Evolutionary conservation across 2,888 invertebrate species (phyloP), one percentile per base, ranked within the genome.

Genomic region (Myopa tessellatipennis): DNA sequence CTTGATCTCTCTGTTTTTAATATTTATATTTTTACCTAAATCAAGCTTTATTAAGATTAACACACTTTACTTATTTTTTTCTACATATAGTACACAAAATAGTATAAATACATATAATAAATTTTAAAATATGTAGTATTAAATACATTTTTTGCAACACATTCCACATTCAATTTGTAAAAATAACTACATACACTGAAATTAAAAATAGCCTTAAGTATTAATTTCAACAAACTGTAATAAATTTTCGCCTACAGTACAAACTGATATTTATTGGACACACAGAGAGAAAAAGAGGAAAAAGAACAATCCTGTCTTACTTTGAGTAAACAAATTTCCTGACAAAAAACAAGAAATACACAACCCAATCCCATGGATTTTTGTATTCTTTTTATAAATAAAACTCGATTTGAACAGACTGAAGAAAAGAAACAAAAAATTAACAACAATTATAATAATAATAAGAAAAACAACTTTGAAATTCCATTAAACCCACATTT

Each of bases 381-480:
- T 58, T 58, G 71, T 52, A 36, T 14, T 6, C n/a, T 16, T 50
- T 74, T 67, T 38, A 26, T 18, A 14, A 60, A 50, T 38, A 45
- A 61, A 63, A 73, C 45, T 34, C 8, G 61, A 63, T 63, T 73
- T 73, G 73, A 61, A 38, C 52, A 71, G 61, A 61, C 45, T 52
- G 14, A 50, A 52, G 34, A 34, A 65, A n/a, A 61, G 26, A 4
- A 10, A 36, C 26, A 69, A 45, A 65, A 50, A 67, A 77, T 58
- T 60, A 18, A 40, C 67, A 63, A 55, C 67, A 78, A 71, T 67
- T 71, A 74, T 34, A 61, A 74, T 63, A 79, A 80, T 67, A 78
- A 78, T 75, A 78, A 82, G 80, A 80, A 80, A 58, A 80, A 81
- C 85, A 81, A 80, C 81, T 77, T 70, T 84, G 67, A 81, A 80